Base-by-base conservation (phyloP, 2,888 invertebrate genomes). In the Ptychoptera contaminata region DNA sequence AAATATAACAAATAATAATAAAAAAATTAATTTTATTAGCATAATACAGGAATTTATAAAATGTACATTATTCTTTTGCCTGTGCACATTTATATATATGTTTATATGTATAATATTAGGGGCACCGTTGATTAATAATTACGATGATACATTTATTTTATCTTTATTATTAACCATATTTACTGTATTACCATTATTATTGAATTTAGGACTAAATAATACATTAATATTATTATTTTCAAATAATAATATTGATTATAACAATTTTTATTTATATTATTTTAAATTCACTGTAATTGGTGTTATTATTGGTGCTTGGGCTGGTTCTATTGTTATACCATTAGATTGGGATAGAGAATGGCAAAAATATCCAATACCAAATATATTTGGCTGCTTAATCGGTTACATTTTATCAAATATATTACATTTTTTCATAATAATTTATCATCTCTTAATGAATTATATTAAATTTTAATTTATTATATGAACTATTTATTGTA, bases 301-400 rank as follows among this genome's bases (percentile, higher is more conserved):
- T 6, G 61, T 60, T 12, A 60, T 84, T 32, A 54, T 81, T 23
- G 87, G 87, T 7, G 76, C 83, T 10, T 88, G 87, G 86, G 53
- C 78, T 10, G 85, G 86, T 9, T 82, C 85, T 8, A 69, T 82
- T 49, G 79, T 82, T 3, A 79, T 87, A 46, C 88, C 90, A 2
- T 65, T 90, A 34, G 90, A 90, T 59, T 90, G 90, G 90, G 82
- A 87, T 56, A 70, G 78, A 48, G 79, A 82, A 10, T 90, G 87
- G 85, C 87, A 88, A 69, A 47, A 54, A 0, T 80, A 80, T 74
- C 80, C 80, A 1, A 74, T 78, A 54, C 76, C 80, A 3, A 79
- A 79, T 55, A 67, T 73, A 16, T 61, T 73, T 32, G 79, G 79
- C 7, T 73, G 76, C 1, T 54, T 80, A 4, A 48, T 71, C 39